phyloP scores from a whole-genome alignment of 2,888 invertebrate species.

The Lamproptera curius region DNA sequence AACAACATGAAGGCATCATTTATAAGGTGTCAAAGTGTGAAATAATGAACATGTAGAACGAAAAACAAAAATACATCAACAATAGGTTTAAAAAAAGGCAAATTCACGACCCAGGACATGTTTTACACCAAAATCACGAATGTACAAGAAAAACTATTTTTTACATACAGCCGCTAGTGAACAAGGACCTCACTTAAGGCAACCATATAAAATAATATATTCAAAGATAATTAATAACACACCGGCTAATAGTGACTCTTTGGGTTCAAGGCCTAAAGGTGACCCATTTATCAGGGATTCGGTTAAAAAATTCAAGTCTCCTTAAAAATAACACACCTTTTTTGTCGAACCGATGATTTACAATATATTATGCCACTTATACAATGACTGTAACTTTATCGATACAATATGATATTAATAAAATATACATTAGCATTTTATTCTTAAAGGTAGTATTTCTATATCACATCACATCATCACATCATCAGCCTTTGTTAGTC shows the following conservation, averaged over 20 bases:
- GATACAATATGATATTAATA: too few relatives aligned
- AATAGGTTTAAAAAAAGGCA: too few relatives aligned
- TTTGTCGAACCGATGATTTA: not conserved
- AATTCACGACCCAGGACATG: too few relatives aligned
- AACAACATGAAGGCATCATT: too few relatives aligned
- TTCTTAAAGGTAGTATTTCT: too few relatives aligned
- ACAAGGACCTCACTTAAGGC: not conserved
- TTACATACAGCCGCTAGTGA: not conserved
- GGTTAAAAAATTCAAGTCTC: not conserved
- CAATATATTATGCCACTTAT: not conserved
- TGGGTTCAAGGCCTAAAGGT: conserved; percentile 1
- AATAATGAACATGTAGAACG: too few relatives aligned
- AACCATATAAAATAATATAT: not conserved
- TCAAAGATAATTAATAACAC: conserved; percentile 1
- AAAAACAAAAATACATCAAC: too few relatives aligned
- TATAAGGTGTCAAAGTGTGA: too few relatives aligned
- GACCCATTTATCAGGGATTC: not conserved
- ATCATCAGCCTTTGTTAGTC: too few relatives aligned
- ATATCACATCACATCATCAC: too few relatives aligned
- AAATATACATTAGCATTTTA: too few relatives aligned
- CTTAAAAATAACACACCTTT: not conserved
- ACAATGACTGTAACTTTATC: too few relatives aligned
- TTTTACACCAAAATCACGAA: not conserved
- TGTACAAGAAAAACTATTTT: not conserved
- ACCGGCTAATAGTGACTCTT: not conserved